Conservation (phyloP, 2,113 vertebrate species). For the Caloenas nicobarica region DNA sequence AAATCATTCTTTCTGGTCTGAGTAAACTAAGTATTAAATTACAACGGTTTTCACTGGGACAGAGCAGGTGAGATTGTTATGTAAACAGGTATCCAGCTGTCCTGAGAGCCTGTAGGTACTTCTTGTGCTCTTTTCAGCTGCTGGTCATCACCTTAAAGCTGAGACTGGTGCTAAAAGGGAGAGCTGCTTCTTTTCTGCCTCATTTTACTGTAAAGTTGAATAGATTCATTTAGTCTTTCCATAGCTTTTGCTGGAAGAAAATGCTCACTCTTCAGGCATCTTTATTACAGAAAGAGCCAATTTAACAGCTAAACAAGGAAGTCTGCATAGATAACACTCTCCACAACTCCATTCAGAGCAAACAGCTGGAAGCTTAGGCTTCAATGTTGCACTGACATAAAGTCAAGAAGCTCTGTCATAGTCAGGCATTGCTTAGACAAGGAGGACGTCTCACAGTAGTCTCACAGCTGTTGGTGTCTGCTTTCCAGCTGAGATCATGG, state of each 20-base stretch:
- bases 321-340: background rate
- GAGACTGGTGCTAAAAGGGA: background rate
- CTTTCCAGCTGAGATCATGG: background rate
- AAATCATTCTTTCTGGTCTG: background rate
- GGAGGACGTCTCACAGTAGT: background rate
- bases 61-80: background rate
- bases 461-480: background rate
- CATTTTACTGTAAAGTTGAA: background rate
- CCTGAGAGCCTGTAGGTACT: background rate
- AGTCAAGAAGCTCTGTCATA: background rate
- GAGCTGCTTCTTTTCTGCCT: background rate
- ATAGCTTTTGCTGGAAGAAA: background rate
- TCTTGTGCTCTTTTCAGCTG: background rate
- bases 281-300: background rate
- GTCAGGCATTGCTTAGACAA: background rate
- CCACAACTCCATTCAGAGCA: background rate
- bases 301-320: background rate
- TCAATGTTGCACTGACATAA: background rate
- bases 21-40: background rate
- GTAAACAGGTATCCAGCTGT: background rate
- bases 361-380: slow-evolving; percentile 5
- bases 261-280: background rate
- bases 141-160: background rate
- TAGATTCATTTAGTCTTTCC: background rate
- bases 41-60: background rate